Conservation (phyloP, 2,888 invertebrate species). For the Aporophyla nigra region DNA sequence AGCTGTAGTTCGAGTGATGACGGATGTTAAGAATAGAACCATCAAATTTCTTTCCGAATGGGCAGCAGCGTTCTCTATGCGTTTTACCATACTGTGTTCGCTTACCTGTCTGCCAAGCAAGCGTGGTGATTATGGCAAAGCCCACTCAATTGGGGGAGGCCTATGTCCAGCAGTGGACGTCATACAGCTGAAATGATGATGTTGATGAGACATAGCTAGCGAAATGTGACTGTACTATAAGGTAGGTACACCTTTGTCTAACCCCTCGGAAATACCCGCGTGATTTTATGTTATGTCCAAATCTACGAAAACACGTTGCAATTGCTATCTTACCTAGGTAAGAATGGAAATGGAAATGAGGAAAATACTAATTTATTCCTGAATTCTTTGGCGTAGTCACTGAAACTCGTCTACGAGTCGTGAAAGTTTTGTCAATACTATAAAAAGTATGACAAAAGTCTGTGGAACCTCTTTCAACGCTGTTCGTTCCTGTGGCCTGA, state of each 20-base stretch:
- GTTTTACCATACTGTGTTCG: too few species aligned
- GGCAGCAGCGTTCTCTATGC: too few species aligned
- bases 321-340: neutral
- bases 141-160: too few species aligned
- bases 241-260: neutral
- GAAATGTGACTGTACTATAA: neutral
- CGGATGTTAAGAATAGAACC: too few species aligned
- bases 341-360: conserved; percentile 4
- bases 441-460: conserved; percentile 38
- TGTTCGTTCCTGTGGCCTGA: conserved; percentile 19
- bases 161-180: too few species aligned
- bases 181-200: too few species aligned
- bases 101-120: too few species aligned
- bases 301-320: neutral
- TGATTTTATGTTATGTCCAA: neutral
- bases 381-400: conserved; percentile 20
- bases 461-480: conserved; percentile 38
- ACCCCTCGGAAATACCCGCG: neutral
- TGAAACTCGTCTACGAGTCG: conserved; percentile 32
- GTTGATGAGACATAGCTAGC: too few species aligned
- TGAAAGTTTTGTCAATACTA: conserved; percentile 42
- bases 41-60: too few species aligned
- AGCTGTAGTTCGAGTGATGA: too few species aligned
- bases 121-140: too few species aligned
- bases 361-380: conserved; percentile 20